Percentiles rank a stretch among this genome's conserved stretches.
Evolutionary conservation across 1,140 invertebrate species (phyloP).

Genomic region (Doryteuthis pealeii): DNA sequence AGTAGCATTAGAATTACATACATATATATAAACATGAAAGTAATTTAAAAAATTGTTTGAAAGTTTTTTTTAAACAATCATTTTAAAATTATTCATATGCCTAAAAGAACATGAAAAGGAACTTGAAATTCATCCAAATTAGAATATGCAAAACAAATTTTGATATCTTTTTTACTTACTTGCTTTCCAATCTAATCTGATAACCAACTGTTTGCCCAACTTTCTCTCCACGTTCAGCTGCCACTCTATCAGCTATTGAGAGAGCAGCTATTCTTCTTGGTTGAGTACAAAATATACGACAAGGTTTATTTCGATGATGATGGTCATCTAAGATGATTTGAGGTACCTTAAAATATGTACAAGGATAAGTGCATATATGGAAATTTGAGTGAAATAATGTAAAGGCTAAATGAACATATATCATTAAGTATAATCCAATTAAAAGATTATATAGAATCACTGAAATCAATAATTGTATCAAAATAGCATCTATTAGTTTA

Average conservation of each 20-base stretch:
- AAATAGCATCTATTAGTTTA: too few species aligned
- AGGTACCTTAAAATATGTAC: constrained; percentile 44
- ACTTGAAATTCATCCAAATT: too few species aligned
- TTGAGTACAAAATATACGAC: constrained; percentile 89
- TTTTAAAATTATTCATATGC: too few species aligned
- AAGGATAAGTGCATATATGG: background rate
- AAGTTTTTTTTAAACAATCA: too few species aligned
- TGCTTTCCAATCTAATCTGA: constrained; percentile 75
- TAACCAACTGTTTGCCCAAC: constrained; percentile 89
- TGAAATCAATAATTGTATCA: too few species aligned
- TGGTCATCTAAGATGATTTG: constrained; percentile 86
- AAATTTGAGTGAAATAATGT: background rate
- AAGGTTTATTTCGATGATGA: constrained; percentile 67
- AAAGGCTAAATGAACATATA: background rate
- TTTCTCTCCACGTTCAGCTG: constrained; percentile 82
- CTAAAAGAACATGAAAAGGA: too few species aligned
- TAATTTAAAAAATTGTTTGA: too few species aligned
- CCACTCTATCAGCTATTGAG: constrained; percentile 77
- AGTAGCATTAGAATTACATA: too few species aligned
- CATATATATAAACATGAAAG: too few species aligned
- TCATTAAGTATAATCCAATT: background rate
- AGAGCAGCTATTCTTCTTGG: constrained; percentile 88
- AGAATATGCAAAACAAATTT: too few species aligned
- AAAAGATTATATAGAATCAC: too few species aligned
- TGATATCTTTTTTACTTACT: too few species aligned